Evolutionary conservation across 2,888 invertebrate genomes (phyloP).

Genomic region (Megaustenia siamemsis): DNA sequence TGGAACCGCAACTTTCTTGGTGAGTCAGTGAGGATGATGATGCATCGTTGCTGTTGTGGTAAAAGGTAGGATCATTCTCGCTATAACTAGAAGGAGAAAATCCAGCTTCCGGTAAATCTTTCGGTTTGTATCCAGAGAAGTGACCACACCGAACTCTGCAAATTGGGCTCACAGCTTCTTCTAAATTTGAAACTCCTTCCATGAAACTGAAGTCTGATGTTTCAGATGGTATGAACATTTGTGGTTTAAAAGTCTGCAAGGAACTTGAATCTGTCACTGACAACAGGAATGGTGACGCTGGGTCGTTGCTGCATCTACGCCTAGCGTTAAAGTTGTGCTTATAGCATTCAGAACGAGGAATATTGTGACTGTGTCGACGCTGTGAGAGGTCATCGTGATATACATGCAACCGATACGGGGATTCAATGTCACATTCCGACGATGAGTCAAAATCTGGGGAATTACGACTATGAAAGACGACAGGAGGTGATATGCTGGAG

Average conservation of each 20-base stretch:
- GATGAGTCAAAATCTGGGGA: background rate
- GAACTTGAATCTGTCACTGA: background rate
- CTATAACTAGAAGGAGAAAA: slow-evolving; percentile 12
- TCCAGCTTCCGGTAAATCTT: background rate
- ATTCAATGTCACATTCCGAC: background rate
- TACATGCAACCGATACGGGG: background rate
- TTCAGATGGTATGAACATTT: background rate
- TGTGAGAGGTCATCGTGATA: background rate
- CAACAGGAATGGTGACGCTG: background rate
- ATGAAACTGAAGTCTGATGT: slow-evolving; percentile 37
- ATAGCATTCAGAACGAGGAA: background rate
- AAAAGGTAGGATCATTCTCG: background rate
- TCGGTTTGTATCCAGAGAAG: background rate
- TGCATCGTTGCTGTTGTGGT: background rate
- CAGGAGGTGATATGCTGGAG: slow-evolving; percentile 3
- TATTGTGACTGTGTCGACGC: slow-evolving; percentile 30
- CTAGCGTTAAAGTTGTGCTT: background rate
- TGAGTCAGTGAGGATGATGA: background rate
- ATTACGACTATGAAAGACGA: slow-evolving; percentile 1
- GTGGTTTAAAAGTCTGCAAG: background rate
- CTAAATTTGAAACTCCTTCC: slow-evolving; percentile 24
- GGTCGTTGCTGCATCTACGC: slow-evolving; percentile 22
- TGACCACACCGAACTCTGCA: background rate
- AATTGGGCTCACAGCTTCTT: slow-evolving; percentile 12
- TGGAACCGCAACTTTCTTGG: slow-evolving; percentile 5